phyloP scores from a whole-genome alignment of 2,888 invertebrate species.

The Biston betularia region DNA sequence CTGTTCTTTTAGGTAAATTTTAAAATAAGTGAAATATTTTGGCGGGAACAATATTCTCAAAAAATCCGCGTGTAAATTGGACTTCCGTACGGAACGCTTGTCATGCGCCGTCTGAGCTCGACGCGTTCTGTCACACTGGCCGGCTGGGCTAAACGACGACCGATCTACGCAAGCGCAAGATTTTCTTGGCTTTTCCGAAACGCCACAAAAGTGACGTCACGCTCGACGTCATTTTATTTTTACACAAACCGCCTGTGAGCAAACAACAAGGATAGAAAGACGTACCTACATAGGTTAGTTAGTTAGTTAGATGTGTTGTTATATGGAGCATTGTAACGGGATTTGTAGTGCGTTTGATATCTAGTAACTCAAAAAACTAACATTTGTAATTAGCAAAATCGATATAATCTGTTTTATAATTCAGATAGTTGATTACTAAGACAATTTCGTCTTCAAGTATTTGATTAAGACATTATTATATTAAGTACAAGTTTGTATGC shows the following conservation, averaged over 20 bases:
- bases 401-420: too few species aligned
- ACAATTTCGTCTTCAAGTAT: too few species aligned
- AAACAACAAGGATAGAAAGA: too few species aligned
- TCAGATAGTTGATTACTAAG: too few species aligned
- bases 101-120: constrained; percentile 70
- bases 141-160: constrained; percentile 59
- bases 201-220: constrained; percentile 60
- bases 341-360: background rate
- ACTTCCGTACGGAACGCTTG: constrained; percentile 70
- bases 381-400: too few species aligned
- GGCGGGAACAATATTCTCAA: constrained; percentile 34
- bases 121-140: constrained; percentile 56
- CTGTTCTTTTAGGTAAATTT: background rate
- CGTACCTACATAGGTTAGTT: background rate
- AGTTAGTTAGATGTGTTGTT: constrained; percentile 3
- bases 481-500: too few species aligned
- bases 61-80: constrained; percentile 49
- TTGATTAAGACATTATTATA: too few species aligned
- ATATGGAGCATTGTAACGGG: background rate
- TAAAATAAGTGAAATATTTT: constrained; percentile 18
- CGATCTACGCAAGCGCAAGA: constrained; percentile 79
- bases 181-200: constrained; percentile 70
- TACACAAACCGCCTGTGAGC: constrained; percentile 2
- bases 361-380: background rate
- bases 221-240: constrained; percentile 49